Evolutionary conservation across 2,797 vertebrate genomes (phyloP), one percentile per base, ranked within the genome.

Genomic region (Propithecus deckenii): DNA sequence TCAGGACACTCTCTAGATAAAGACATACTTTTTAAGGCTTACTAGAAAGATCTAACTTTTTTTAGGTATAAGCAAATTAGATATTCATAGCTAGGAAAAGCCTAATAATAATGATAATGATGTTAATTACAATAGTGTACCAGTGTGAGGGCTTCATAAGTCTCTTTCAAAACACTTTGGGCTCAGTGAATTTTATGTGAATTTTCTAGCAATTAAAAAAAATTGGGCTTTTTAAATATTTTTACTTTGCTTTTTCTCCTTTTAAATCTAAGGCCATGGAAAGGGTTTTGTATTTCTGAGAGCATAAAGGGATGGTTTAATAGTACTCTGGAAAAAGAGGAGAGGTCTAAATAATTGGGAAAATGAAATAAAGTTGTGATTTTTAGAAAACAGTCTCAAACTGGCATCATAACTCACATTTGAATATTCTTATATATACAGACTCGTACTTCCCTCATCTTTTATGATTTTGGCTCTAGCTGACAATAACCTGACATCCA

Each of bases 51-150:
- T 38, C 28, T 67, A 25, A 41, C 11, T 71, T 89, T 94, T 88
- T 46, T 81, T 59, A 69, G 12, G 6, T 41, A 63, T 43, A 59
- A 94, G 43, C 4, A 79, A 59, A 75, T 71, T 65, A 89, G 41
- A 92, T 25, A 79, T 55, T 87, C 41, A 76, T 83, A 94, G 30
- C 57, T 80, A 86, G n/a, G 32, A 52, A 96, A 94, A 84, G 23
- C 30, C 46, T 63, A 86, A 59, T 30, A 41, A 67, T 22, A 48
- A 41, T 30, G 43, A 48, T 46, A 22, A 43, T 30, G 35, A 63
- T 4, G 10, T 50, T 78, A 30, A 90, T 90, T 50, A 75, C 22
- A 23, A 87, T 35, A 78, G 41, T 41, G 91, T 80, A 20, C 72
- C 28, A 52, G 32, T 63, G 10, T 86, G 67, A 85, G 79, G 61